phyloP scores from a whole-genome alignment of 2,888 invertebrate genomes.

The Dolichopus griseipennis region DNA sequence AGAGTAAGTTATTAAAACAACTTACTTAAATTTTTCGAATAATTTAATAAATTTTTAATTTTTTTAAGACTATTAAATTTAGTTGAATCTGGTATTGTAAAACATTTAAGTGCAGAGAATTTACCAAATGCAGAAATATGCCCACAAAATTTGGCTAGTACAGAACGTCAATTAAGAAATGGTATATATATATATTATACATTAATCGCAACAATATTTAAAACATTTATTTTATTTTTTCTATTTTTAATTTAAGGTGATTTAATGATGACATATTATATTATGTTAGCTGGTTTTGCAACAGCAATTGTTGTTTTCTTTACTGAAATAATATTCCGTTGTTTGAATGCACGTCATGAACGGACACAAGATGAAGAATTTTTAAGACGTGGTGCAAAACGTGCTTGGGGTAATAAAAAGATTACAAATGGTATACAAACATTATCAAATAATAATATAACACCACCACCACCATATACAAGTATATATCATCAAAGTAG shows the following conservation, averaged over 20 bases:
- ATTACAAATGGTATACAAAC: background rate
- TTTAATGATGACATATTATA: slow-evolving; percentile 68
- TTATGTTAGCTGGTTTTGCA: slow-evolving; percentile 61
- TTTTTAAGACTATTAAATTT: slow-evolving; percentile 54
- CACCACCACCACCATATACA: slow-evolving; percentile 60
- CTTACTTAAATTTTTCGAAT: background rate
- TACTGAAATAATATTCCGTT: slow-evolving; percentile 50
- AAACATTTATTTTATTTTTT: background rate
- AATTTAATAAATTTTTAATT: slow-evolving; percentile 5
- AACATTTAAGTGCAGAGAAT: slow-evolving; percentile 52
- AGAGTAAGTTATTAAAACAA: slow-evolving; percentile 49
- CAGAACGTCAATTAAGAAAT: slow-evolving; percentile 66
- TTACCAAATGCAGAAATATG: slow-evolving; percentile 71
- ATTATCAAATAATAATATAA: slow-evolving; percentile 28
- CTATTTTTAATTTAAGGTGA: slow-evolving; percentile 40
- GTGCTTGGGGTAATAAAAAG: background rate
- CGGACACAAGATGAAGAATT: background rate
- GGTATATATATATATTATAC: slow-evolving; percentile 29
- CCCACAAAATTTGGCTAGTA: slow-evolving; percentile 69
- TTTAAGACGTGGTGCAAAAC: background rate
- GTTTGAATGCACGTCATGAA: slow-evolving; percentile 31
- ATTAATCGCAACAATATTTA: background rate
- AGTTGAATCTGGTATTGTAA: slow-evolving; percentile 67
- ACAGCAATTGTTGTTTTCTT: slow-evolving; percentile 57
- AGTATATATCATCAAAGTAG: slow-evolving; percentile 33